Evolutionary conservation across 2,113 vertebrate genomes (phyloP).

Genomic region (Gadus chalcogrammus): DNA sequence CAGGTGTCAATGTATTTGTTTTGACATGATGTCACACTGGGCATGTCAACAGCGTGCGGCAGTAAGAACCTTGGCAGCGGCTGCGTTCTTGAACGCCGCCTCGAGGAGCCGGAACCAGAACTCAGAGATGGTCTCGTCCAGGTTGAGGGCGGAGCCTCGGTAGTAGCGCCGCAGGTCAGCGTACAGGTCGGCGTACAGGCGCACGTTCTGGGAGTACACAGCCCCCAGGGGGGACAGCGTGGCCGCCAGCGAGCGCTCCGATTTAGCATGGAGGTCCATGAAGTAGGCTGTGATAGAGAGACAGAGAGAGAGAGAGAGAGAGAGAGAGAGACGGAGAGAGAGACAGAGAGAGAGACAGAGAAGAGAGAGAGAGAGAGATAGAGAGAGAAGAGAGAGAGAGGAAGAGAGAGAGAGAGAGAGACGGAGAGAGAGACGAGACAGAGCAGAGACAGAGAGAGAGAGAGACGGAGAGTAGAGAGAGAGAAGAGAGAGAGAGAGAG

Average conservation of each 20-base stretch:
- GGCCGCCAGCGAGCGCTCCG: constrained; percentile 82
- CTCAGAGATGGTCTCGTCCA: constrained; percentile 86
- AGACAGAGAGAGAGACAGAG: neutral
- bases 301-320: neutral
- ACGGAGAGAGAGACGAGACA: too few relatives aligned
- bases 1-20: too few relatives aligned
- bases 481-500: too few relatives aligned
- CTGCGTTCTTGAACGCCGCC: constrained; percentile 76
- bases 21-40: too few relatives aligned
- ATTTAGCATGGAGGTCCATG: constrained; percentile 82
- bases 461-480: too few relatives aligned
- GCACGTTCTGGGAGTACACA: constrained; percentile 77
- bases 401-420: too few relatives aligned
- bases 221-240: constrained; percentile 76
- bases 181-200: constrained; percentile 83
- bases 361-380: too few relatives aligned
- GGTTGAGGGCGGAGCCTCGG: constrained; percentile 83
- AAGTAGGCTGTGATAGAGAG: constrained; percentile 78
- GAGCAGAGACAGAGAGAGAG: too few relatives aligned
- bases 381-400: too few relatives aligned
- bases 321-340: neutral
- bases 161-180: constrained; percentile 84
- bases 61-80: constrained; percentile 64
- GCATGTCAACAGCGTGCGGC: too few relatives aligned
- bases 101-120: constrained; percentile 91